Percentiles rank a stretch among this genome's conserved stretches.
Conservation (phyloP, 2,888 invertebrate genomes). For the Xanthorhoe spadicearia region DNA sequence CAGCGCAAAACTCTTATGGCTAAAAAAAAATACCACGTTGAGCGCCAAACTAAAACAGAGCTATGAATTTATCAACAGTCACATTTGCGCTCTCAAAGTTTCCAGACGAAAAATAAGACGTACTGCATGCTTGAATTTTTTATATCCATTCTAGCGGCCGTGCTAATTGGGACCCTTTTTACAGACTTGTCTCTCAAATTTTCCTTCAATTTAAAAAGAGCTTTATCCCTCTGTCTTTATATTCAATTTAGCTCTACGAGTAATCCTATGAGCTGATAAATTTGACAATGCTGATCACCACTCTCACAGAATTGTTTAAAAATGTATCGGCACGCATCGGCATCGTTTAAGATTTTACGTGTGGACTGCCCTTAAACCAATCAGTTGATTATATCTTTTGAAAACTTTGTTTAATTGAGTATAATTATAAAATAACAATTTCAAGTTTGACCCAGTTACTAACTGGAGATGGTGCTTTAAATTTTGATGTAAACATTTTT, state of each 20-base stretch:
- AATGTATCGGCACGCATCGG: too few species aligned
- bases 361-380: too few species aligned
- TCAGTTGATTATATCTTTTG: too few species aligned
- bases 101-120: neutral
- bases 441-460: too few species aligned
- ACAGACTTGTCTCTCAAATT: neutral
- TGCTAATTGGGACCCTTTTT: neutral
- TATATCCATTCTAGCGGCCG: conserved; percentile 2
- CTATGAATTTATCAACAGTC: neutral
- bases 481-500: too few species aligned
- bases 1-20: too few species aligned
- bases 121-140: neutral
- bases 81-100: neutral
- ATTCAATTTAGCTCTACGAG: neutral
- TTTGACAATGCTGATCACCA: neutral
- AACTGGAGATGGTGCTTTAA: too few species aligned
- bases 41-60: neutral
- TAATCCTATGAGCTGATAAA: neutral
- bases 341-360: too few species aligned
- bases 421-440: too few species aligned
- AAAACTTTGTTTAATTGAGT: too few species aligned
- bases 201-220: neutral
- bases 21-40: too few species aligned
- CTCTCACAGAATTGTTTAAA: too few species aligned
- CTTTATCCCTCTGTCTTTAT: neutral